Base-by-base conservation (phyloP, 1,140 invertebrate genomes). In the Polyergus mexicanus region DNA sequence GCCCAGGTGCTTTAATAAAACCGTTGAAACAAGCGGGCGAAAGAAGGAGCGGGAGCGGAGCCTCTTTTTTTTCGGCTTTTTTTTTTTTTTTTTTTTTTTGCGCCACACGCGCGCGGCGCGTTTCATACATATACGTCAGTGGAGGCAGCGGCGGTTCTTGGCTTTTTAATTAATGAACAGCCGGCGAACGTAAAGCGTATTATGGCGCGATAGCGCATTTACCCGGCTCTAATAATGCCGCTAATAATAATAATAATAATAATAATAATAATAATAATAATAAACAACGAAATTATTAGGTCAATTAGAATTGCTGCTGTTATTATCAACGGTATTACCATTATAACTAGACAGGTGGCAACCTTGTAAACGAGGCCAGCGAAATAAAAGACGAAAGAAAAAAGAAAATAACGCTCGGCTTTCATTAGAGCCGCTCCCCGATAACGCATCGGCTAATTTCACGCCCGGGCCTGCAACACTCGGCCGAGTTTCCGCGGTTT, bases 91-190 rank as follows among this genome's bases (percentile, higher is more conserved):
- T n/a, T 13, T 25, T 54, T 56, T 54, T 84, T 35, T 10, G 62
- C 58, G 68, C 25, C 60, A 65, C 66, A 71, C 75, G 63, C 75
- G 74, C 38, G 47, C 58, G 44, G 22, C n/a, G 22, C n/a, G 10
- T 44, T 60, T 22, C 78, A 65, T 86, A 71, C 44, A 68, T 72
- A 86, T 60, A 74, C 60, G 58, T 72, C 54, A 47, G 66, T 25
- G 58, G 38, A 41, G 72, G 60, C 68, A 22, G 6, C 58, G 60
- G 51, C 71, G 60, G 74, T 92, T 88, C 88, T 87, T 89, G 75
- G 86, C 89, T 93, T 92, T 93, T 93, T 93, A 93, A 94, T 94
- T 94, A 93, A 93, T 91, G 91, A 93, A 93, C 90, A 91, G 84
- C 86, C 90, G 91, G 92, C 76, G 88, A 89, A 90, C 76, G 62